These are phyloP conservation scores for Bombus pyrosoma DNA, from an alignment of 1,140 invertebrate species.

Conservation along the genomic window DNA sequence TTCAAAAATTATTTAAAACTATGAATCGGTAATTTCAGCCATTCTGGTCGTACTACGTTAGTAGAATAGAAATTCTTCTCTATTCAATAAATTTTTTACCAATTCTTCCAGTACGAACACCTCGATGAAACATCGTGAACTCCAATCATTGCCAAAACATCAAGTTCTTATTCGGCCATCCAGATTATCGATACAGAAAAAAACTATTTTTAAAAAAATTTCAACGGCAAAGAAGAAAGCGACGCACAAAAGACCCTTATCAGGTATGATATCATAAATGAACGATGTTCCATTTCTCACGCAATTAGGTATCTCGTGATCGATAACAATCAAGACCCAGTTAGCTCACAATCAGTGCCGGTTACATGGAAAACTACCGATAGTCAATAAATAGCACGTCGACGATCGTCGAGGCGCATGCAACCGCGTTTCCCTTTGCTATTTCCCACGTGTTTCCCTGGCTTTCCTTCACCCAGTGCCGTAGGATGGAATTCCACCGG, in stretches of 20 bases:
- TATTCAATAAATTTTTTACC: no score
- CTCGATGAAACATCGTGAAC: no score
- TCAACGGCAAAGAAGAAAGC: background rate
- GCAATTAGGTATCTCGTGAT: background rate
- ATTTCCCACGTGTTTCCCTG: constrained; percentile 46
- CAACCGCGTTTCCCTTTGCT: constrained; percentile 33
- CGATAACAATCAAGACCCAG: constrained; percentile 1
- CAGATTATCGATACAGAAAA: no score
- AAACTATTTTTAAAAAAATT: background rate
- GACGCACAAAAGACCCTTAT: background rate
- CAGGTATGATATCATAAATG: background rate
- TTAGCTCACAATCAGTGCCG: constrained; percentile 7
- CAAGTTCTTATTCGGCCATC: background rate
- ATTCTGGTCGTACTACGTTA: no score
- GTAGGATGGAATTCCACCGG: constrained; percentile 52
- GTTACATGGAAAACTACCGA: constrained; percentile 47
- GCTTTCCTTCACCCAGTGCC: constrained; percentile 46
- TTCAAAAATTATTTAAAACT: no score
- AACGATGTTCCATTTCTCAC: constrained; percentile 33
- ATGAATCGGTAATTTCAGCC: no score
- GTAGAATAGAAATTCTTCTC: no score
- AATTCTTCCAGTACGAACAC: no score
- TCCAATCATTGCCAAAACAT: background rate
- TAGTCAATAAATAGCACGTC: constrained; percentile 31
- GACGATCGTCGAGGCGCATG: background rate